Percentiles rank a stretch among this genome's conserved stretches.
Conservation (phyloP, 2,113 vertebrate genomes). For the Phyllostomus hastatus region DNA sequence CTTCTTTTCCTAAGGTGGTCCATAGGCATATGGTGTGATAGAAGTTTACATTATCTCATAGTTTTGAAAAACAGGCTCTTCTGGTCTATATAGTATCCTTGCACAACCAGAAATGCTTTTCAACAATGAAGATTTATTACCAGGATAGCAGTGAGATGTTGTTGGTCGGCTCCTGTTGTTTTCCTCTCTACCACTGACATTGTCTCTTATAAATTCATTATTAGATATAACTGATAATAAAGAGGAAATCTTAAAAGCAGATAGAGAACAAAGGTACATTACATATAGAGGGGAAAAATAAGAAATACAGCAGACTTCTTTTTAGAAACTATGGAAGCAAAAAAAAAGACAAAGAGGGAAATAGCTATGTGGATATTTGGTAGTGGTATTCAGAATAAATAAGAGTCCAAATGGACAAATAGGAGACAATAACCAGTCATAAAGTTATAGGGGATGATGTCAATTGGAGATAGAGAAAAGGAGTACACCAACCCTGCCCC, state of each 20-base stretch:
- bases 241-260: not conserved
- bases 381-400: not conserved
- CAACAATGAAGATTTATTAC: not conserved
- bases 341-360: not conserved
- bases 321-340: not conserved
- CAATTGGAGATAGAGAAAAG: not conserved
- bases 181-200: not conserved
- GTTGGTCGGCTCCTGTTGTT: not conserved
- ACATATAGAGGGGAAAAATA: no score
- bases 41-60: not conserved
- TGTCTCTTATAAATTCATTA: not conserved
- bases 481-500: not conserved
- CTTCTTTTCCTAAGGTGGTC: not conserved
- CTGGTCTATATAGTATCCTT: not conserved
- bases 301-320: not conserved
- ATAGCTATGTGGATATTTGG: not conserved
- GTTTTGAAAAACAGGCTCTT: constrained; percentile 20
- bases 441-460: not conserved
- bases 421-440: not conserved
- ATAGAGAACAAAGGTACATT: not conserved
- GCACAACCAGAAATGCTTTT: not conserved
- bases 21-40: not conserved
- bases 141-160: not conserved
- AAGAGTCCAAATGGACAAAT: not conserved
- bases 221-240: not conserved